A percentile compares a stretch with the other conserved stretches of the same genome.
Conservation (phyloP, 1,140 invertebrate genomes). For the Penaeus chinensis region DNA sequence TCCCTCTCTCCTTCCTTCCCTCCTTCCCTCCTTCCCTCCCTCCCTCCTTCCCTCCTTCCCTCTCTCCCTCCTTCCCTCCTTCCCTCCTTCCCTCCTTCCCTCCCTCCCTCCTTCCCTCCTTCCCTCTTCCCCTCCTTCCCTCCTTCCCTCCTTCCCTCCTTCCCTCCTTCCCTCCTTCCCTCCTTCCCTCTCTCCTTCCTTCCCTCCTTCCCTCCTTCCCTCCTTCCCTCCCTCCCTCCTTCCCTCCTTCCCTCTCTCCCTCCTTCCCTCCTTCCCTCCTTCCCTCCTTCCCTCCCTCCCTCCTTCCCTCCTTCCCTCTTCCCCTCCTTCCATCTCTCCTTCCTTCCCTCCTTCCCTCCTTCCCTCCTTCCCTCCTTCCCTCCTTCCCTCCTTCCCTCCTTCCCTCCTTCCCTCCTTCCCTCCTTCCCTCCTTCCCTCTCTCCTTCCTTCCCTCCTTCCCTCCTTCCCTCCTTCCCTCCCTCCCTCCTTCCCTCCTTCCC, state of each 20-base stretch:
- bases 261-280: conserved; percentile 2
- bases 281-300: not conserved
- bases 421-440: conserved; percentile 7
- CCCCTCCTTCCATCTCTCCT: not conserved
- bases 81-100: not conserved
- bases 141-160: not conserved
- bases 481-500: conserved; percentile 6
- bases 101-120: not conserved
- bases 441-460: not conserved
- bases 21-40: conserved; percentile 13
- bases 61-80: not conserved
- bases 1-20: not conserved
- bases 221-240: conserved; percentile 13
- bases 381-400: not conserved
- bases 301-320: not conserved
- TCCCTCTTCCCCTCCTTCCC: not conserved
- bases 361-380: not conserved
- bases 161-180: not conserved
- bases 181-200: not conserved
- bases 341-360: not conserved
- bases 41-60: conserved; percentile 1
- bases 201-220: not conserved
- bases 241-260: not conserved
- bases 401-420: not conserved
- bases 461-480: not conserved